Evolutionary conservation across 2,888 invertebrate species (phyloP).

Genomic region (Melipona bicolor): DNA sequence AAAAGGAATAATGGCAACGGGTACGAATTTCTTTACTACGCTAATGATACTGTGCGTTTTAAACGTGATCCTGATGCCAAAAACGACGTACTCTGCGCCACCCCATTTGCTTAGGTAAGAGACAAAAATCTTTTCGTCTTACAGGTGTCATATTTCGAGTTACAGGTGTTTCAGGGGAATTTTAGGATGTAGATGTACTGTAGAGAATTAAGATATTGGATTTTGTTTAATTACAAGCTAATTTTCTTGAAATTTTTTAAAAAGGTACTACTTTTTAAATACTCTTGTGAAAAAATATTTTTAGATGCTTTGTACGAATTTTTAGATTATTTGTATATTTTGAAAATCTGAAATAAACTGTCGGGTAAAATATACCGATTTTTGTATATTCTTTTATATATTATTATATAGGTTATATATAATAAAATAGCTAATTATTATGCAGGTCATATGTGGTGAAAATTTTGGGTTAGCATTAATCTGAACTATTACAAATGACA

Average conservation of each 20-base stretch:
- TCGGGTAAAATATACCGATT: not conserved
- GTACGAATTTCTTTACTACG: conserved; percentile 28
- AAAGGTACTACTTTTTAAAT: not conserved
- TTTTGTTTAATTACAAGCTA: not conserved
- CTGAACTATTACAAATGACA: not conserved
- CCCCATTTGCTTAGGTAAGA: conserved; percentile 71
- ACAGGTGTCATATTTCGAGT: too few species aligned
- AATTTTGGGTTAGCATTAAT: too few species aligned
- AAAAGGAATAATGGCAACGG: not conserved
- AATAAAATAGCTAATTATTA: too few species aligned
- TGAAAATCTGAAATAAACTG: not conserved
- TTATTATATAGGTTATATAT: too few species aligned
- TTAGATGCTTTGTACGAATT: not conserved
- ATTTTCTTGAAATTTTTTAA: not conserved
- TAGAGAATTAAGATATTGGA: not conserved
- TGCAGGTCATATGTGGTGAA: too few species aligned
- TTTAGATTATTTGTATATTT: not conserved
- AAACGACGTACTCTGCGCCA: conserved; percentile 72
- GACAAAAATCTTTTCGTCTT: too few species aligned
- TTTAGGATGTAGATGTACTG: not conserved
- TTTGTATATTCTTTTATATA: not conserved
- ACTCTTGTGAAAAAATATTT: not conserved
- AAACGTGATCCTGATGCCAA: conserved; percentile 67
- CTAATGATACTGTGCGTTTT: conserved; percentile 61
- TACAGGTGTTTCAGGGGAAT: too few species aligned